These are phyloP conservation scores for Chelonus formosanus DNA, from an alignment of 2,888 invertebrate genomes.

Conservation along the genomic window DNA sequence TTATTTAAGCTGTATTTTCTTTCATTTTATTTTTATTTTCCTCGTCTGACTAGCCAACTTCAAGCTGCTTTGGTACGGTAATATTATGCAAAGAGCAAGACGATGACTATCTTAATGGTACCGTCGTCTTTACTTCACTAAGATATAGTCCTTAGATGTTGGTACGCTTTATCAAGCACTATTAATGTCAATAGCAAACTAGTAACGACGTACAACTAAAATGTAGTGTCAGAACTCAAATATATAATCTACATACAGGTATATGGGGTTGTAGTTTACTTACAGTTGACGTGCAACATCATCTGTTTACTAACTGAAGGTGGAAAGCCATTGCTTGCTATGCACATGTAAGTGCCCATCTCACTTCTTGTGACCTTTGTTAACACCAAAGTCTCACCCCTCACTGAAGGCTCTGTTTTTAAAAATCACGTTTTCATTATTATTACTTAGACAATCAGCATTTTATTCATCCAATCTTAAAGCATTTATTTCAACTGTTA, in stretches of 20 bases:
- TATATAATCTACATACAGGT: not conserved
- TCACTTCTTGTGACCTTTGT: conserved; percentile 89
- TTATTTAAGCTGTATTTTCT: conserved; percentile 51
- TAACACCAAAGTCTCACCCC: conserved; percentile 82
- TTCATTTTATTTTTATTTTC: conserved; percentile 21
- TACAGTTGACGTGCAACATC: conserved; percentile 91
- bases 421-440: conserved; percentile 1
- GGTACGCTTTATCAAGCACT: too few species aligned
- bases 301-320: conserved; percentile 90
- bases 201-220: too few species aligned
- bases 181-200: too few species aligned
- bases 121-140: too few species aligned
- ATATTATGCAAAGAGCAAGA: conserved; percentile 58
- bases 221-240: too few species aligned
- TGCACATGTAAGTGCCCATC: conserved; percentile 89
- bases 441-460: not conserved
- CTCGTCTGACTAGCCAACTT: conserved; percentile 15
- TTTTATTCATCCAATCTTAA: too few species aligned
- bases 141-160: too few species aligned
- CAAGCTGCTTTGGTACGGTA: conserved; percentile 40
- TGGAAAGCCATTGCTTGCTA: conserved; percentile 88
- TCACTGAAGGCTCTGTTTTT: conserved; percentile 73
- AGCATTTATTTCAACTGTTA: too few species aligned
- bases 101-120: conserved; percentile 51
- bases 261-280: conserved; percentile 67